Base-by-base conservation (phyloP, 2,888 invertebrate genomes). In the Tromatobia lineatoria region DNA sequence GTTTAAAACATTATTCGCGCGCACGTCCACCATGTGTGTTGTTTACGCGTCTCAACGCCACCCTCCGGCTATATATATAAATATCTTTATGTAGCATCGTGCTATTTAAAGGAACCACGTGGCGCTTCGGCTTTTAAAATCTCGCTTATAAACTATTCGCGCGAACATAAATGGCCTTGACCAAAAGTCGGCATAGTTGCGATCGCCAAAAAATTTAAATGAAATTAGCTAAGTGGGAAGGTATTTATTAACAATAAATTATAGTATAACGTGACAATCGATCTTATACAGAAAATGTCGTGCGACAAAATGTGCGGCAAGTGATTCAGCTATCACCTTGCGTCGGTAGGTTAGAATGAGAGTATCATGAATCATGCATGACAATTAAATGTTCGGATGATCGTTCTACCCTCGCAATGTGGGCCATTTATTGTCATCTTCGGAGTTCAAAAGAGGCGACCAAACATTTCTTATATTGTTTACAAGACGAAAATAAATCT, bases 291-390 rank as follows among this genome's bases (percentile, higher is more conserved):
- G 54, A 38, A 38, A 52, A 34, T 54, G 52, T 52, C 50, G 47
- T 29, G 50, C n/a, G 18, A 29, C n/a, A 50, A 69, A 69, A 69
- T 29, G n/a, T 34, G 50, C 18, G 29, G 47, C 50, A 29, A 29
- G 25, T 29, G n/a, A 18, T 23, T 54, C 10, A 23, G 20, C 20
- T 54, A n/a, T 52, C 54, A 54, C 3, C 54, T 54, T 7, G 23
- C n/a, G n/a, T n/a, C 18, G 0, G 47, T n/a, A 3, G 47, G n/a
- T n/a, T 52, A 18, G 13, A 20, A 66, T 18, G 69, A 29, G 52
- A 52, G 34, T 20, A 34, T 18, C 29, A 18, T 70, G 69, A 70
- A 18, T 52, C 69, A 70, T 52, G 69, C 69, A 70, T 52, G 69
- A 18, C 34, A 70, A 70, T 20, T 23, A 11, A 34, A 52, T 52